A percentile compares a stretch with the other conserved stretches of the same genome.
phyloP scores from a whole-genome alignment of 2,888 invertebrate species.

The Idaea straminata region DNA sequence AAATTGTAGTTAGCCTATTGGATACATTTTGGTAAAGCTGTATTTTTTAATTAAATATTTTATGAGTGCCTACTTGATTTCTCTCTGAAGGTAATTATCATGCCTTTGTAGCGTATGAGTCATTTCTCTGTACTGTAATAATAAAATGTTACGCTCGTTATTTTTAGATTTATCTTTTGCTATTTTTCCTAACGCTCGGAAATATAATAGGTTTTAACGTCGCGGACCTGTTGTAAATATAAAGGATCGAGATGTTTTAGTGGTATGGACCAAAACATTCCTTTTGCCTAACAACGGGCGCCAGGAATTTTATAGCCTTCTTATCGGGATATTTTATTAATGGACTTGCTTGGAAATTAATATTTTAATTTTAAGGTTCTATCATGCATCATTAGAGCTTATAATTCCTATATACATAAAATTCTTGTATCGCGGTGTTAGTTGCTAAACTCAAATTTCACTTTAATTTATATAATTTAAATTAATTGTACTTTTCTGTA shows the following conservation, averaged over 20 bases:
- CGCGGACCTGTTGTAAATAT: background rate
- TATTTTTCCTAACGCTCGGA: conserved; percentile 10
- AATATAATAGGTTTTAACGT: background rate
- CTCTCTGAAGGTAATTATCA: conserved; percentile 21
- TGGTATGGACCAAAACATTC: background rate
- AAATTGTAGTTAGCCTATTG: no score
- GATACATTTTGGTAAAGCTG: no score
- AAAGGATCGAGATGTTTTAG: background rate
- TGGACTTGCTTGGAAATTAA: background rate
- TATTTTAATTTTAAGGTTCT: background rate
- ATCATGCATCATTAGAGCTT: background rate
- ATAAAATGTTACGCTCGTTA: conserved; percentile 13
- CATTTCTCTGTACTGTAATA: conserved; percentile 14
- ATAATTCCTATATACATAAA: no score
- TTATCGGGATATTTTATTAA: background rate
- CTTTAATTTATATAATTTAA: no score
- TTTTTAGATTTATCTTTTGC: conserved; percentile 19
- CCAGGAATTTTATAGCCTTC: background rate
- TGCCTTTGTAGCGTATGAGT: conserved; percentile 22
- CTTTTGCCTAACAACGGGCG: background rate
- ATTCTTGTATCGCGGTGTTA: no score
- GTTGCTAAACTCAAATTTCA: no score
- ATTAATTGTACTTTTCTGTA: no score
- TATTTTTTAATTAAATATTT: conserved; percentile 7
- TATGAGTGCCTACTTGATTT: conserved; percentile 16